These are phyloP conservation scores for Propithecus coquereli DNA, from an alignment of 2,113 vertebrate genomes.

Conservation along the genomic window DNA sequence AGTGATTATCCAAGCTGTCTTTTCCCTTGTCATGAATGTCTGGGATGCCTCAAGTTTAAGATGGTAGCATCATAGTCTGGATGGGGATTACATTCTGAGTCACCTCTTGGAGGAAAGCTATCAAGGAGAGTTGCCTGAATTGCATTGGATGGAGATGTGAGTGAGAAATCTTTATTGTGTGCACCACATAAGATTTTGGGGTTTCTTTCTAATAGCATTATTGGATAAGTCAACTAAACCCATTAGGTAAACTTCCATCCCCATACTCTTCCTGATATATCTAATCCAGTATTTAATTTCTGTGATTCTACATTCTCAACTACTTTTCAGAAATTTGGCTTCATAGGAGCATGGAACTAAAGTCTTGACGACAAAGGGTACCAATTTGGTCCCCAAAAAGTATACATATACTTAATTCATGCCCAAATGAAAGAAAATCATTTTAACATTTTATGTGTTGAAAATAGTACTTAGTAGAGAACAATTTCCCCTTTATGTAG, in stretches of 20 bases:
- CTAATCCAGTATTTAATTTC: conserved; percentile 26
- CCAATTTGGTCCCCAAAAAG: conserved; percentile 20
- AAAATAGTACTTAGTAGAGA: conserved; percentile 58
- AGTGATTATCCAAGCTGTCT: not conserved
- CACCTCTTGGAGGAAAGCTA: not conserved
- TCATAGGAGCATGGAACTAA: not conserved
- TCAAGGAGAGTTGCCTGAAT: not conserved
- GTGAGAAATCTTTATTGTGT: not conserved
- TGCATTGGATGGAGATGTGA: not conserved
- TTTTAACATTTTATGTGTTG: conserved; percentile 54
- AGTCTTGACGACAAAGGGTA: conserved; percentile 34
- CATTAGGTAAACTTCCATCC: not conserved
- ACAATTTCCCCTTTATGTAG: conserved; percentile 65
- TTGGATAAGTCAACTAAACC: not conserved
- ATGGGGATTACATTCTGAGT: not conserved
- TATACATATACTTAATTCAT: conserved; percentile 38
- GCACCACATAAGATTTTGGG: not conserved
- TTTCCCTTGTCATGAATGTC: not conserved
- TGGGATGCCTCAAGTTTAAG: not conserved
- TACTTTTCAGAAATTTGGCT: conserved; percentile 28
- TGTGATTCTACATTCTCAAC: conserved; percentile 3
- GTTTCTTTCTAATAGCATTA: not conserved
- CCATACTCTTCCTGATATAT: not conserved
- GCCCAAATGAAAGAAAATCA: conserved; percentile 54
- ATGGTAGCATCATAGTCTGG: not conserved